Conservation (phyloP, 2,797 vertebrate species). For the Bryconaethiops microstoma region DNA sequence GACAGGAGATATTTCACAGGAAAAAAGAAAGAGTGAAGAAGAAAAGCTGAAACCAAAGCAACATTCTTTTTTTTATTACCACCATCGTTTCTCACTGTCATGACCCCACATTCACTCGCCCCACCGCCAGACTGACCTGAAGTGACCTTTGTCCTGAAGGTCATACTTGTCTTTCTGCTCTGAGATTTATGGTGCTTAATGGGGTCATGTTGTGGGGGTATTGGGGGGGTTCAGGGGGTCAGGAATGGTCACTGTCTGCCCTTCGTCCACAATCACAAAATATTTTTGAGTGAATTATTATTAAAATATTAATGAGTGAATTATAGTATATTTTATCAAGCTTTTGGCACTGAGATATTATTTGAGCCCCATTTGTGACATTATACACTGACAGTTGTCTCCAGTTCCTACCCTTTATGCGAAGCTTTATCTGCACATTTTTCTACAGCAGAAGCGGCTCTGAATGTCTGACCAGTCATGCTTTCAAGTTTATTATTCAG, state of each 20-base stretch:
- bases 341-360: too few species aligned
- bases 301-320: too few species aligned
- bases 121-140: neutral
- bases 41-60: neutral
- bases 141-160: neutral
- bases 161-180: neutral
- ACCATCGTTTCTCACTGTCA: neutral
- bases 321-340: too few species aligned
- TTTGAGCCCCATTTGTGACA: too few species aligned
- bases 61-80: neutral
- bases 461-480: too few species aligned
- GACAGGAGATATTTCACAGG: too few species aligned
- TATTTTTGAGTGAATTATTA: too few species aligned
- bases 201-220: neutral
- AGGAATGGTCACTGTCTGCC: neutral
- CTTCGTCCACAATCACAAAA: neutral
- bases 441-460: too few species aligned
- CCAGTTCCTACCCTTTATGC: too few species aligned
- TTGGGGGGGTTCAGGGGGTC: neutral
- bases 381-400: too few species aligned
- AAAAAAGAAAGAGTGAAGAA: neutral
- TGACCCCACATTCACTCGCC: neutral
- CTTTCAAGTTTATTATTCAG: too few species aligned
- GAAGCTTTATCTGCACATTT: too few species aligned
- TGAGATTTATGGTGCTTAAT: conserved; percentile 9